Evolutionary conservation across 2,888 invertebrate genomes (phyloP), one percentile per base, ranked within the genome.

Genomic region (Hedya salicella): DNA sequence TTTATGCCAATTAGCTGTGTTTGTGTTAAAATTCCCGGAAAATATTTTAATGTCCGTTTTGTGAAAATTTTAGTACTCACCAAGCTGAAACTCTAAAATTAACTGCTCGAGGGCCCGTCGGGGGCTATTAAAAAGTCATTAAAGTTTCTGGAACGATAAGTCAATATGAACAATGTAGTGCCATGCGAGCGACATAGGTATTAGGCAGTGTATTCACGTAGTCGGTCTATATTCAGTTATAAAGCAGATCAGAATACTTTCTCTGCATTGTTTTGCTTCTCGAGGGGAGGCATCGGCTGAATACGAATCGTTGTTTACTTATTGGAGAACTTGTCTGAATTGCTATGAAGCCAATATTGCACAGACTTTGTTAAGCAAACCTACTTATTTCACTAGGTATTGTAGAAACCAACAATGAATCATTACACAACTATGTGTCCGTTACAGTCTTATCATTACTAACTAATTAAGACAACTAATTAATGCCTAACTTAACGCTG

Each of bases 41-140:
- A 66, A 13, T 60, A 54, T 54, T 66, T 61, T 54, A 65, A 64
- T 64, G 40, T 21, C 19, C 57, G 17, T 64, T 57, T 64, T 25
- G 57, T 50, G 32, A 64, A 64, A 54, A 61, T 66, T 61, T 66
- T 61, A 61, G 60, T 69, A 69, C 69, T 67, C 57, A 44, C 53
- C 53, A 70, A 68, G 69, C 61, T 63, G 70, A 70, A 73, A 71
- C 71, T 75, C 69, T 76, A 78, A 78, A 79, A 80, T 77, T 80
- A 78, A 80, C 80, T 78, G 67, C 49, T 48, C 61, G 40, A 54
- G 48, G 68, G 82, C 80, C 78, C 77, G 76, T 77, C 71, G 80
- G 80, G 75, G 68, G 74, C 80, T 81, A 83, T 85, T 84, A 84
- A 84, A 83, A 82, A 81, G 78, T 79, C 82, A 83, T 85, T 84